Conservation (phyloP, 92 coral and sea anemone species). For the Anthopleura xanthogrammica region DNA sequence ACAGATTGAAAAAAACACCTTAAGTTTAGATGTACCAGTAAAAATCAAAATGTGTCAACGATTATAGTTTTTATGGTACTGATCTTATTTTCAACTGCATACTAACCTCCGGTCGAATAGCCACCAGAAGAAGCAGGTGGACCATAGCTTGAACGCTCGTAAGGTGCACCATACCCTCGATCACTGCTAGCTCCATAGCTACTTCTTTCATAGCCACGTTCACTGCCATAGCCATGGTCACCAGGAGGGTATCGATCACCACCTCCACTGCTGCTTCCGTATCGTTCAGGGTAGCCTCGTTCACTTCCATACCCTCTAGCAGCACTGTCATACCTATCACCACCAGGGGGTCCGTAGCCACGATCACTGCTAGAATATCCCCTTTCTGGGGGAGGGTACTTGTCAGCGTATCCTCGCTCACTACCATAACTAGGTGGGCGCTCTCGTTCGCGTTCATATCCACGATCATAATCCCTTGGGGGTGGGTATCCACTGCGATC, state of each 20-base stretch:
- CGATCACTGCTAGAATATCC: constrained; percentile 72
- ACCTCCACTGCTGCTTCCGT: constrained; percentile 27
- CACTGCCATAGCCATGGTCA: constrained; percentile 56
- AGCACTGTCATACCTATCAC: constrained; percentile 51
- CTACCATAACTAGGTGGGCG: constrained; percentile 62
- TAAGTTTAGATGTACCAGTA: no score
- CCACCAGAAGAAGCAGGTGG: constrained; percentile 49
- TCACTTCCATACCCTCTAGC: constrained; percentile 50
- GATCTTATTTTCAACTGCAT: neutral
- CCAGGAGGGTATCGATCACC: constrained; percentile 44
- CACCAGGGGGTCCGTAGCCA: constrained; percentile 78
- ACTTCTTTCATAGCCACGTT: constrained; percentile 23
- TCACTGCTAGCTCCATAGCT: constrained; percentile 54
- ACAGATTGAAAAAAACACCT: no score
- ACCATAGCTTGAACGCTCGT: constrained; percentile 55
- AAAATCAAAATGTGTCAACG: neutral
- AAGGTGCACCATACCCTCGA: constrained; percentile 59
- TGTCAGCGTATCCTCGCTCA: constrained; percentile 59
- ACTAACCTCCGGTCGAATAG: constrained; percentile 49
- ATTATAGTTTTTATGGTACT: neutral
- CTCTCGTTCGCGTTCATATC: constrained; percentile 65
- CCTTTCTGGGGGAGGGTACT: constrained; percentile 80
- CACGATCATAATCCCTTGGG: constrained; percentile 63
- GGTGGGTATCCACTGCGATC: constrained; percentile 54
- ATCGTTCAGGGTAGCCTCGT: constrained; percentile 39